Base-by-base conservation (phyloP, 2,797 vertebrate genomes). In the Siniperca obscura region DNA sequence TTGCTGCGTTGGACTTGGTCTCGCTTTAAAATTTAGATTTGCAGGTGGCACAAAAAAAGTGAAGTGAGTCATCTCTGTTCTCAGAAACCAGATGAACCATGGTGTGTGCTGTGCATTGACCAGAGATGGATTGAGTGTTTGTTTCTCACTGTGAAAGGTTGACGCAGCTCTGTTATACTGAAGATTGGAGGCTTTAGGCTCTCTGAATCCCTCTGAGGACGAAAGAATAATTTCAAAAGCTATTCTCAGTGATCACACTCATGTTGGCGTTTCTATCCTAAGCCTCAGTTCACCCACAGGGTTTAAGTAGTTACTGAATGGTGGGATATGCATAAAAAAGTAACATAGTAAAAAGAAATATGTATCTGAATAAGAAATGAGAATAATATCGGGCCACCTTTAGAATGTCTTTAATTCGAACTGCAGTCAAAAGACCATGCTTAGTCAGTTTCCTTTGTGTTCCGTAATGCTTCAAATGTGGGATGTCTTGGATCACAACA, bases 1-100 rank as follows among this genome's bases (percentile, higher is more conserved):
- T 30, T 30, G 30, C 30, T 30, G 30, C 30, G 30, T 30, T 30
- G 30, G 30, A 30, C 30, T 30, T 30, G 30, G 30, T 83, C 5
- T 7, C 0, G 0, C 12, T 66, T 76, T 68, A 42, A 57, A 14
- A 50, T 30, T 17, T 5, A 2, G 3, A 5, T 44, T 70, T 30
- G 7, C 17, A 44, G 38, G 60, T 42, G 7, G 3, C 27, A 13
- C 1, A 36, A 77, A 71, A 65, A 46, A 75, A 10, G 50, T 40
- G 1, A 14, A 67, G 4, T 81, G 77, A 88, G 67, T 78, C 77
- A 81, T 73, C 9, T 36, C 12, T 36, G 1, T 79, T 82, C 71
- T 78, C 34, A 48, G 80, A 85, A 82, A 80, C 16, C 17, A 61
- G 65, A 73, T n/a, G 14, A 30, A 30, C 30, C 30, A 30, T 30